These are phyloP conservation scores for Adineta ricciae DNA, from an alignment of 2,888 invertebrate species.

Conservation along the genomic window DNA sequence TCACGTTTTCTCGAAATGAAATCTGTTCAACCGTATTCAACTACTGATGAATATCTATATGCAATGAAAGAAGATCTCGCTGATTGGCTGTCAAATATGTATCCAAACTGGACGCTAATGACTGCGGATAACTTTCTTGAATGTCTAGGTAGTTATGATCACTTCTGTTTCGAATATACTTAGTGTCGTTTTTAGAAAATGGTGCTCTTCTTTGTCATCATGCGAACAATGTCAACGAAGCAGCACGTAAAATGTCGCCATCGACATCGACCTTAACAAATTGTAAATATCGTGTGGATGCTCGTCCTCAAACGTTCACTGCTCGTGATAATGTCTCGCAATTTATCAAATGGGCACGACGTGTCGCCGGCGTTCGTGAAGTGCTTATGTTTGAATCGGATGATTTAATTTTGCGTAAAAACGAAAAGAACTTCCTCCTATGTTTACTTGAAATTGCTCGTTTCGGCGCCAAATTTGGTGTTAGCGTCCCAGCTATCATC, in stretches of 20 bases:
- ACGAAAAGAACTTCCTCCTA: slow-evolving; percentile 86
- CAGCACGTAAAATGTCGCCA: slow-evolving; percentile 27
- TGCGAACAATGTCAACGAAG: slow-evolving; percentile 67
- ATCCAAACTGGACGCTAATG: slow-evolving; percentile 52
- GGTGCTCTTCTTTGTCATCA: slow-evolving; percentile 87
- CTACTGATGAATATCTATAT: slow-evolving; percentile 63
- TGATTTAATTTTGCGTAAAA: slow-evolving; percentile 83
- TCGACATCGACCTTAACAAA: background rate
- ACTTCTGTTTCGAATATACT: too few relatives aligned
- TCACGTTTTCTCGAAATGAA: slow-evolving; percentile 31
- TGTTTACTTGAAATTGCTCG: slow-evolving; percentile 88
- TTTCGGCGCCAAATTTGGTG: slow-evolving; percentile 64
- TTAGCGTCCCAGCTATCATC: slow-evolving; percentile 47
- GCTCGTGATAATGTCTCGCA: slow-evolving; percentile 90
- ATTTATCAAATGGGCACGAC: slow-evolving; percentile 76
- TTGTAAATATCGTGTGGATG: slow-evolving; percentile 63
- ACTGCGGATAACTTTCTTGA: slow-evolving; percentile 26
- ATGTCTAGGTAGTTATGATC: slow-evolving; percentile 45
- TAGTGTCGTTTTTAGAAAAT: slow-evolving; percentile 61
- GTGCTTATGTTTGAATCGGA: slow-evolving; percentile 90
- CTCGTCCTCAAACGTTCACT: slow-evolving; percentile 78
- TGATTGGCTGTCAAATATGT: slow-evolving; percentile 83
- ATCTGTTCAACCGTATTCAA: slow-evolving; percentile 30
- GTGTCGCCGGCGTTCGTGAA: slow-evolving; percentile 68
- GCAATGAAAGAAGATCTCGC: slow-evolving; percentile 96